Conservation (phyloP, 2,888 invertebrate genomes). For the Ennomos fuscantarius region DNA sequence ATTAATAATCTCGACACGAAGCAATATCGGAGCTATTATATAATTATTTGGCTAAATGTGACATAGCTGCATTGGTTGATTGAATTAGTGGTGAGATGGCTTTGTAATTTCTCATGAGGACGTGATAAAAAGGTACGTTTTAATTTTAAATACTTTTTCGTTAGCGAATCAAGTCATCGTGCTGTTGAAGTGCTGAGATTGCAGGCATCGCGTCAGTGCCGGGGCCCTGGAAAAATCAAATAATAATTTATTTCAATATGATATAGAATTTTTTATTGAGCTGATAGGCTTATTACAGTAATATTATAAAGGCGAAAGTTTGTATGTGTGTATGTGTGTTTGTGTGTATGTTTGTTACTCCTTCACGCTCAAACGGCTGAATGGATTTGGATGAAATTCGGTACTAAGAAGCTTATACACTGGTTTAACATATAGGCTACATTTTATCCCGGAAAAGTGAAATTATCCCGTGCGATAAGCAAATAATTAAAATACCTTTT, state of each 20-base stretch:
- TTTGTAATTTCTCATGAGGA: slow-evolving; percentile 60
- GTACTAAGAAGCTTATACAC: too few relatives aligned
- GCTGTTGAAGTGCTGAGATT: slow-evolving; percentile 70
- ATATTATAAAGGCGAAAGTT: too few relatives aligned
- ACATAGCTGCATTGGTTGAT: slow-evolving; percentile 51
- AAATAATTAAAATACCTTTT: too few relatives aligned
- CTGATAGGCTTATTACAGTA: too few relatives aligned
- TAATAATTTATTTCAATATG: slow-evolving; percentile 2
- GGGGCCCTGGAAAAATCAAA: slow-evolving; percentile 74
- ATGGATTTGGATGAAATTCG: too few relatives aligned
- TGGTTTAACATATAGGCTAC: too few relatives aligned
- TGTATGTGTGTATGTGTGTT: too few relatives aligned
- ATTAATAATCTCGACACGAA: slow-evolving; percentile 12
- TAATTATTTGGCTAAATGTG: slow-evolving; percentile 53
- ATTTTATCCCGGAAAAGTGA: too few relatives aligned
- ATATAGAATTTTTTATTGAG: too few relatives aligned
- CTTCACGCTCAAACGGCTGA: too few relatives aligned
- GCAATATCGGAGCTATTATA: slow-evolving; percentile 32
- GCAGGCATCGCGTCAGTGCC: slow-evolving; percentile 77
- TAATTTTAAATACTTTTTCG: slow-evolving; percentile 40
- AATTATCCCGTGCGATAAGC: too few relatives aligned
- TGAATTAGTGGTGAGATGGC: slow-evolving; percentile 29
- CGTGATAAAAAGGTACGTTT: slow-evolving; percentile 58
- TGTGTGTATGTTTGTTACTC: too few relatives aligned
- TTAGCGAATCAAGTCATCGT: slow-evolving; percentile 71